Evolutionary conservation across 2,113 vertebrate species (phyloP).

Genomic region (Labeo catla): DNA sequence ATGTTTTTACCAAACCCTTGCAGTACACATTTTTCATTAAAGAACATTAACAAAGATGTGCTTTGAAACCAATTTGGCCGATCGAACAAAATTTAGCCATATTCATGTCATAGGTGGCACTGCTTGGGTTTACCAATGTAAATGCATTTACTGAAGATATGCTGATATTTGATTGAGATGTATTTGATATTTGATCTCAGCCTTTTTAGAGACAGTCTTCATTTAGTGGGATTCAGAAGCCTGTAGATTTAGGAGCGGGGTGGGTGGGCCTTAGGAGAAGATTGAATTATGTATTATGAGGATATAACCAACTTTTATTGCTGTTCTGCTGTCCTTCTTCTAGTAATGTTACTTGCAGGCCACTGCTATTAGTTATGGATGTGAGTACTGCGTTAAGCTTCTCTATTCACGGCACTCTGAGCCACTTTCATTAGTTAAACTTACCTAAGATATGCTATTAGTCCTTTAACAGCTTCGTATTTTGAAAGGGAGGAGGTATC

Average conservation of each 20-base stretch:
- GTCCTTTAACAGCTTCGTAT: neutral
- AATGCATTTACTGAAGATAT: constrained; percentile 28
- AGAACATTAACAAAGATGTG: constrained; percentile 62
- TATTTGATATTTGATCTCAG: constrained; percentile 30
- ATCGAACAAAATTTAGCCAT: constrained; percentile 49
- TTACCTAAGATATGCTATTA: neutral
- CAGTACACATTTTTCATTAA: constrained; percentile 78
- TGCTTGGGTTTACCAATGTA: constrained; percentile 76
- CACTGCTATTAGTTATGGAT: constrained; percentile 97
- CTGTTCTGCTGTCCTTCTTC: constrained; percentile 93
- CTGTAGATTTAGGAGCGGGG: constrained; percentile 41
- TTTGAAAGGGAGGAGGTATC: constrained; percentile 62
- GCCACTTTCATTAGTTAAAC: constrained; percentile 75
- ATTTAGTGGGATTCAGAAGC: constrained; percentile 42
- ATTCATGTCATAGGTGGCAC: constrained; percentile 67
- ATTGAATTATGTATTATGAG: constrained; percentile 82
- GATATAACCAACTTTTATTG: constrained; percentile 90
- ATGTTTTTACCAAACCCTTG: constrained; percentile 74
- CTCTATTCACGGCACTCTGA: constrained; percentile 48
- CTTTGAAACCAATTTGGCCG: constrained; percentile 73
- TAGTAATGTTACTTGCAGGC: constrained; percentile 97
- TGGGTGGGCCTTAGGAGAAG: constrained; percentile 47
- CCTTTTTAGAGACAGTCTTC: constrained; percentile 21
- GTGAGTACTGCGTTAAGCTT: constrained; percentile 84
- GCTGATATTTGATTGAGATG: constrained; percentile 40